phyloP scores from a whole-genome alignment of 35 echinoderm and acorn worm genomes.

The Ptychodera flava region DNA sequence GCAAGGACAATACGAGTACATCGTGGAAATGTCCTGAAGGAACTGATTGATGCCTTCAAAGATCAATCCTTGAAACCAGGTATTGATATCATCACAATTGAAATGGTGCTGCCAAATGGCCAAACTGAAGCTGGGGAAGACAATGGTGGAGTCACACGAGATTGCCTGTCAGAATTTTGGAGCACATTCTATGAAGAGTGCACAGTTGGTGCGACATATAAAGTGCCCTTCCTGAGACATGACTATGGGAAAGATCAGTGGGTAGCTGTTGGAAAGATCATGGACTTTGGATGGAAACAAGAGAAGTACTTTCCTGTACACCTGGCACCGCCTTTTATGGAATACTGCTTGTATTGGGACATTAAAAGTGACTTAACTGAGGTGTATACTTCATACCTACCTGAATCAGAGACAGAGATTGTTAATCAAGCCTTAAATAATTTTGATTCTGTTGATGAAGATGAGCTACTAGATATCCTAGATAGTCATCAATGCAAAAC shows the following conservation, averaged over 20 bases:
- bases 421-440: conserved; percentile 9
- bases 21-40: too few relatives aligned
- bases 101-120: too few relatives aligned
- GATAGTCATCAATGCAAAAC: conserved; percentile 27
- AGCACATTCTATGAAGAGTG: conserved; percentile 15
- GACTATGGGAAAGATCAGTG: conserved; percentile 7
- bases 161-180: conserved; percentile 23
- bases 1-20: too few relatives aligned
- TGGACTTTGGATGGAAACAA: conserved; percentile 15
- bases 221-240: conserved; percentile 35
- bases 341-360: background rate
- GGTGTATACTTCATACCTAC: conserved; percentile 3
- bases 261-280: conserved; percentile 9
- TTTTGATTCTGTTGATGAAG: conserved; percentile 8
- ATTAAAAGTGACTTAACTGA: background rate
- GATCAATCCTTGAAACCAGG: background rate
- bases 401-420: background rate
- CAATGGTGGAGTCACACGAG: conserved; percentile 11
- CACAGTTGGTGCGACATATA: conserved; percentile 4
- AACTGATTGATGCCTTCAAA: too few relatives aligned
- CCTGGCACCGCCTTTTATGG: conserved; percentile 15
- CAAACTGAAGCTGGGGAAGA: conserved; percentile 25
- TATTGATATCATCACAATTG: too few relatives aligned
- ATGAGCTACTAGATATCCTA: conserved; percentile 24
- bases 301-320: conserved; percentile 14